A percentile compares a stretch with the other conserved stretches of the same genome.
phyloP scores from a whole-genome alignment of 2,797 vertebrate genomes.

The Anniella stebbinsi region DNA sequence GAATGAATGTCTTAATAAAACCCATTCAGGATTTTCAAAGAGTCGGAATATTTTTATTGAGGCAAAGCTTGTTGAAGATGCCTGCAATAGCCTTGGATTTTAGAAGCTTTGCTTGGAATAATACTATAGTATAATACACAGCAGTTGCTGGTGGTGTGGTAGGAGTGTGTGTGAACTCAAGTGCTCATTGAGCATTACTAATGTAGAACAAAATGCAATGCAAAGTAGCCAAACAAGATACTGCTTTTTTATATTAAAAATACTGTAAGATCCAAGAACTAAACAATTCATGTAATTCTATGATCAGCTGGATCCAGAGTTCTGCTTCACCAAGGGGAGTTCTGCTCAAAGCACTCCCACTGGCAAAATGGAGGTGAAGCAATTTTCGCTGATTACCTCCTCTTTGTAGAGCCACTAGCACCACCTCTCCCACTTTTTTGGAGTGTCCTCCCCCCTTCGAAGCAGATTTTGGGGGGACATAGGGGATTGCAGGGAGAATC shows the following conservation, averaged over 20 bases:
- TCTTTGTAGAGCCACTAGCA: neutral
- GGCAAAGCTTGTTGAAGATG: constrained; percentile 10
- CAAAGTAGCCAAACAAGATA: neutral
- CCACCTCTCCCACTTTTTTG: too few species aligned
- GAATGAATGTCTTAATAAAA: constrained; percentile 77
- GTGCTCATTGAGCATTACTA: neutral
- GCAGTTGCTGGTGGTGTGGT: neutral
- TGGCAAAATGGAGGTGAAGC: neutral
- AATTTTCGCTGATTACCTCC: neutral
- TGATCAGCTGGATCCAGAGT: neutral
- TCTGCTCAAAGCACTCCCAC: neutral
- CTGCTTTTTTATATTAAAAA: neutral
- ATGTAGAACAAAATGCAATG: neutral
- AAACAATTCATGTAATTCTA: neutral
- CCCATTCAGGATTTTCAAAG: constrained; percentile 7
- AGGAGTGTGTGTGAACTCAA: neutral
- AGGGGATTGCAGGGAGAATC: neutral
- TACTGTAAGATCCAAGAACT: constrained; percentile 6
- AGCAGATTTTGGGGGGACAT: neutral
- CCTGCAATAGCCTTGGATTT: constrained; percentile 23
- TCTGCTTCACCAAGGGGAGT: neutral
- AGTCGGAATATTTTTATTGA: constrained; percentile 29
- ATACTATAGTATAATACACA: neutral
- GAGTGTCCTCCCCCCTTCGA: too few species aligned
- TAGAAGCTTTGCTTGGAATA: neutral